Conservation (phyloP, 2,888 invertebrate genomes). For the Carterocephalus palaemon region DNA sequence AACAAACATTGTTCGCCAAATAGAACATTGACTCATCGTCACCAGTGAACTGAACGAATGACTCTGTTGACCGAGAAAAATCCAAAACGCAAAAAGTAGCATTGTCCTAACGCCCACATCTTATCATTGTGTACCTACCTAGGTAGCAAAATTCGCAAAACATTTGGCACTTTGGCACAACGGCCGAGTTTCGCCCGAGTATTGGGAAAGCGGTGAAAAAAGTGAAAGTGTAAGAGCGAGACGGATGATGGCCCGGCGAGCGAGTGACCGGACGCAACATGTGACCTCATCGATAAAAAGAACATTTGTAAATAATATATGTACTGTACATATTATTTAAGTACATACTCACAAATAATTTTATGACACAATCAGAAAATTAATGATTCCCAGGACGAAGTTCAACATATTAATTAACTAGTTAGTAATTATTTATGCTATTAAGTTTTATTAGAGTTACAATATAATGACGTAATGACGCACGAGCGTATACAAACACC, state of each 20-base stretch:
- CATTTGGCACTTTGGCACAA: slow-evolving; percentile 65
- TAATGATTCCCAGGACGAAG: no score
- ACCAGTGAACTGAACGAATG: no score
- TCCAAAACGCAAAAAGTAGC: no score
- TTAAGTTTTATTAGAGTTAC: no score
- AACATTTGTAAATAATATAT: slow-evolving; percentile 1
- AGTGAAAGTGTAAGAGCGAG: slow-evolving; percentile 66
- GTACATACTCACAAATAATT: no score
- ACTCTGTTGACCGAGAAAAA: no score
- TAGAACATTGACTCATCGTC: neutral
- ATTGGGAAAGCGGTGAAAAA: slow-evolving; percentile 69
- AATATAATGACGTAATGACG: no score
- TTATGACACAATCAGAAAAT: no score
- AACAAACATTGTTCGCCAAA: neutral
- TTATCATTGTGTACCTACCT: slow-evolving; percentile 32
- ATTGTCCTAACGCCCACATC: slow-evolving; percentile 15
- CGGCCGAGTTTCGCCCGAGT: slow-evolving; percentile 45
- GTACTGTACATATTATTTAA: neutral
- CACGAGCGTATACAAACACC: no score
- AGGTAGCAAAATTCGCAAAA: slow-evolving; percentile 45
- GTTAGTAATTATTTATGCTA: no score
- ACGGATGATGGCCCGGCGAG: slow-evolving; percentile 35
- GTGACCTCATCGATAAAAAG: slow-evolving; percentile 38
- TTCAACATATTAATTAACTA: no score
- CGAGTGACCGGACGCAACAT: slow-evolving; percentile 41